Evolutionary conservation across 2,113 vertebrate species (phyloP).

Genomic region (Malurus elegans): DNA sequence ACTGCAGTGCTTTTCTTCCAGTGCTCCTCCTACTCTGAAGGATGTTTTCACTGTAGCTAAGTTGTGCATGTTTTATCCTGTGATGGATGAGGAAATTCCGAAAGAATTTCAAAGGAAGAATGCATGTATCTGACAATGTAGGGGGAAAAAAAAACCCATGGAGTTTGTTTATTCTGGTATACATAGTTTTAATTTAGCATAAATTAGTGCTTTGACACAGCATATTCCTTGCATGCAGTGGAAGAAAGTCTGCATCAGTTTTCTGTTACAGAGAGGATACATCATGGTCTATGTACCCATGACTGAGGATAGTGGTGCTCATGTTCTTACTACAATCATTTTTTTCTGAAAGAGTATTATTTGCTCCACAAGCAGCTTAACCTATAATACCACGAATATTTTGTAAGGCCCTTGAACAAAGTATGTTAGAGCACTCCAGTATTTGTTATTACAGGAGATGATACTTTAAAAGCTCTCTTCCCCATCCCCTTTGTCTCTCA

Average conservation of each 20-base stretch:
- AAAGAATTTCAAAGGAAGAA: not conserved
- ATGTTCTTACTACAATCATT: not conserved
- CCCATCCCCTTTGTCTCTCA: not conserved
- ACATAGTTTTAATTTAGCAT: not conserved
- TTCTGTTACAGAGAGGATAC: not conserved
- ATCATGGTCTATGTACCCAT: not conserved
- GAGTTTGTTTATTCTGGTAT: not conserved
- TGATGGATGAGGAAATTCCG: not conserved
- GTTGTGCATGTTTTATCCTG: not conserved
- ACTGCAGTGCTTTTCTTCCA: not conserved
- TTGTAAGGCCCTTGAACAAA: not conserved
- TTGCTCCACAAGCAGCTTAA: not conserved
- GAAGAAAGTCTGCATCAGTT: not conserved
- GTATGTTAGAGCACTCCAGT: not conserved
- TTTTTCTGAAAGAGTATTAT: not conserved
- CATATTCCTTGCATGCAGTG: not conserved
- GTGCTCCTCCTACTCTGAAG: not conserved
- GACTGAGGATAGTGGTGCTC: not conserved
- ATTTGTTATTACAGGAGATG: not conserved
- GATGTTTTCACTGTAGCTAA: not conserved
- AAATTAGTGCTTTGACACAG: not conserved
- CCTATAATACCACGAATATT: not conserved
- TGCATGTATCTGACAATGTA: not conserved
- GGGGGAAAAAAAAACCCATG: too few relatives aligned
- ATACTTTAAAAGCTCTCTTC: not conserved